Base-by-base conservation (phyloP, 1,140 invertebrate species). In the Rhizoglyphus robini region DNA sequence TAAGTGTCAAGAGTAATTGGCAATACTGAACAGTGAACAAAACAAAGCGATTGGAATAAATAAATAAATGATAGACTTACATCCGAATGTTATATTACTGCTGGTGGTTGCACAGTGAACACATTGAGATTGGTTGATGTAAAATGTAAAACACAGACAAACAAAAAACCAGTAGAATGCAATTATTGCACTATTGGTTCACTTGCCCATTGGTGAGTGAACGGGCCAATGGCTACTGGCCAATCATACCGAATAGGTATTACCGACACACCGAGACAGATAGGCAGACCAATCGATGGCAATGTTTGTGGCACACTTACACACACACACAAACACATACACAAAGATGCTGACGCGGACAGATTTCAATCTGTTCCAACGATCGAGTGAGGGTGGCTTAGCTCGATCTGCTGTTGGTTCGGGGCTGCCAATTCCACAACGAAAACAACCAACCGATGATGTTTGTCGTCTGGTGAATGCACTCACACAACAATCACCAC, bases 341-440 rank as follows among this genome's bases (percentile, higher is more conserved):
- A 41, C 8, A 41, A 41, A 11, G 36, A 18, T 54, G 51, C 51
- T 54, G 51, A 54, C 51, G 23, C 8, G 51, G 8, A 32, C 51
- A 54, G 31, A 54, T 54, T 46, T 54, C 51, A 54, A 54, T 54
- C 51, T 54, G 51, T 54, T 54, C 51, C 8, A 8, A 54, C 23
- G 8, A 32, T 54, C 20, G 51, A 54, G 5, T 54, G 51, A 5
- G 8, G 20, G 8, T 54, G 5, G 51, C 8, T 54, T 20, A 20
- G 8, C 51, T 54, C 23, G 31, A 32, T 32, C 8, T 54, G 51
- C 20, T 54, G 51, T 20, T 5, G 51, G 8, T 54, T 25, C n/a
- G n/a, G n/a, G n/a, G n/a, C n/a, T n/a, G n/a, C n/a, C n/a, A n/a
- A n/a, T n/a, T n/a, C n/a, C n/a, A n/a, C n/a, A n/a, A n/a, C n/a